Conservation (phyloP, 2,888 invertebrate genomes). For the Andrena chrysosceles region DNA sequence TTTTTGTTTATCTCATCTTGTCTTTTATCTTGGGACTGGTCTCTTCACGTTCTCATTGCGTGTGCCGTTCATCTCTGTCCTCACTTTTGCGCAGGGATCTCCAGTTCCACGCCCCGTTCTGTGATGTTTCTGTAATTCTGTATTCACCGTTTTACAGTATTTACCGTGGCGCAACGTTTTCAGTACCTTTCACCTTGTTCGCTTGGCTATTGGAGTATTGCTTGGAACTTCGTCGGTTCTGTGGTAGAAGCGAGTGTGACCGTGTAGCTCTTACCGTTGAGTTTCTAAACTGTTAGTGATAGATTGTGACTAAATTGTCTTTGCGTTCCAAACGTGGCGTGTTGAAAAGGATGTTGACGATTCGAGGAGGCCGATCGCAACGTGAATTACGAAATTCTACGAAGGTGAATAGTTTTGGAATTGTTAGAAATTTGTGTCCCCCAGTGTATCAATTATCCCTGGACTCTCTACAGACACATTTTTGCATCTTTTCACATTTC, state of each 20-base stretch:
- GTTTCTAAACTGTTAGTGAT: constrained; percentile 23
- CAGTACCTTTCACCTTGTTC: not conserved
- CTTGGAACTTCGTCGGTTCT: not conserved
- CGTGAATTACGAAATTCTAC: not conserved
- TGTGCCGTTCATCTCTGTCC: not conserved
- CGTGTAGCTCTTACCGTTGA: not conserved
- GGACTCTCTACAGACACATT: constrained; percentile 26
- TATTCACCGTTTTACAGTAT: not conserved
- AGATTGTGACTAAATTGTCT: constrained; percentile 5
- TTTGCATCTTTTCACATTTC: constrained; percentile 42
- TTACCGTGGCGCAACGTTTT: too few species aligned
- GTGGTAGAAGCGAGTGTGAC: too few species aligned
- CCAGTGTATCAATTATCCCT: constrained; percentile 50
- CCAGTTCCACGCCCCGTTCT: not conserved
- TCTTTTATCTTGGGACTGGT: constrained; percentile 13
- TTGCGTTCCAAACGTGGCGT: not conserved
- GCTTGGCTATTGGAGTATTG: not conserved
- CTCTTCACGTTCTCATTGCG: constrained; percentile 1
- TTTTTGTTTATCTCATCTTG: constrained; percentile 43
- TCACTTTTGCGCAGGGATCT: not conserved
- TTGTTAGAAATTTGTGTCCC: not conserved
- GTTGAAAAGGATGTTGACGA: not conserved
- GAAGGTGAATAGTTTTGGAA: not conserved
- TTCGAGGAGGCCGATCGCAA: constrained; percentile 2
- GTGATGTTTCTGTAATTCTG: not conserved